Base-by-base conservation (phyloP, 2,888 invertebrate genomes). In the Cecidostiba fungosa region DNA sequence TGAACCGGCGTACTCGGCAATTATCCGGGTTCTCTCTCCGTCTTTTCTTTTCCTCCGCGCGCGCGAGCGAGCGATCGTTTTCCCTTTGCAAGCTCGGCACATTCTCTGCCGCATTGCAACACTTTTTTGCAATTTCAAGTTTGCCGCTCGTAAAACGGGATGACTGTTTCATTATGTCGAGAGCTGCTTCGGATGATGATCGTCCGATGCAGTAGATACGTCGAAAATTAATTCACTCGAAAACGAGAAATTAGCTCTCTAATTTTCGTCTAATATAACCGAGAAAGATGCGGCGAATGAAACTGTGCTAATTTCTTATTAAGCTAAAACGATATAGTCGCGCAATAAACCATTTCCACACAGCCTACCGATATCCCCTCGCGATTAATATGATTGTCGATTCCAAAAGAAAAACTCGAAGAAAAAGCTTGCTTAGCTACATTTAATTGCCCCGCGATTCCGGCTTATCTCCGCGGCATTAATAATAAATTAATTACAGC, bases 1-100 rank as follows among this genome's bases (percentile, higher is more conserved):
- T 92, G 91, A 91, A 92, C 91, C 90, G 89, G 90, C 90, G 85
- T 88, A 90, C 89, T 90, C 89, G 89, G 90, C 91, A 92, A 92
- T 92, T 92, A 92, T 89, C 89, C 88, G 86, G 88, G 79, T 77
- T 87, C 86, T 77, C 85, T 88, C 76, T 81, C 62, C 88, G 86
- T 66, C 84, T 87, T 87, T 87, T 87, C 82, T 83, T 84, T 86
- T 87, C 88, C 79, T 86, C 69, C 69, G 87, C 84, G 66, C 50
- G 50, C 50, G 16, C 47, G 14, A 12, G 50, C n/a, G 54, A 5
- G 54, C 54, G 23, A 59, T 59, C 54, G 79, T 87, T 87, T 85
- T 87, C 84, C 83, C 76, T 81, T 59, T 47, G 76, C 62, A 62
- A 76, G 66, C 66, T 76, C 76, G 26, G 39, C 39, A 32, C 39